Conservation (phyloP, 2,113 vertebrate species). For the Nesoenas mayeri region DNA sequence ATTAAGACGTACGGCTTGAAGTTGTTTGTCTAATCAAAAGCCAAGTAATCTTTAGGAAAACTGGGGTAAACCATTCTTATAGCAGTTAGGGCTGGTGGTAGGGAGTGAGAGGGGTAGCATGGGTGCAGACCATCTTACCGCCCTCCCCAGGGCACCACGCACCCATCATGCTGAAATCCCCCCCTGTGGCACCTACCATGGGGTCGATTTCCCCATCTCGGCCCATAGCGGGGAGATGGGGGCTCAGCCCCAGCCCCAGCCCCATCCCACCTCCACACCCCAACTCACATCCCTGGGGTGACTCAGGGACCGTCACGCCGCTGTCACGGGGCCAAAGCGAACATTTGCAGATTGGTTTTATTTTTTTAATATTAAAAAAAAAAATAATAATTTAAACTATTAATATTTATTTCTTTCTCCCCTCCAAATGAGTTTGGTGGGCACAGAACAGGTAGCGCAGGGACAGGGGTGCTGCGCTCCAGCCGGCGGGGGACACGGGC, state of each 20-base stretch:
- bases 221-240: accelerated
- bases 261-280: not conserved
- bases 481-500: accelerated
- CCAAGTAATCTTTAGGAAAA: constrained; percentile 14
- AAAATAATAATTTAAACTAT: not conserved
- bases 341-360: not conserved
- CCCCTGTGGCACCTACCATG: not conserved
- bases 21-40: constrained; percentile 46
- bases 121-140: not conserved
- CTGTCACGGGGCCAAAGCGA: not conserved
- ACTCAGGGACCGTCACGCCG: not conserved
- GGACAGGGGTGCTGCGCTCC: not conserved
- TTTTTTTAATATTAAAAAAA: not conserved
- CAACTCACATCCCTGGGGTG: not conserved
- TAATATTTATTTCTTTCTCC: not conserved
- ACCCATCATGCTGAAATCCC: not conserved
- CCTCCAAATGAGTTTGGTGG: not conserved
- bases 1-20: constrained; percentile 30
- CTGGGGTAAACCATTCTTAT: constrained; percentile 21
- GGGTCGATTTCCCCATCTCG: not conserved
- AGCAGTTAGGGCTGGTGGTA: not conserved
- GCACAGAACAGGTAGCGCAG: accelerated
- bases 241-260: not conserved
- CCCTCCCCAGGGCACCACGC: accelerated
- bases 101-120: not conserved